Evolutionary conservation across 2,113 vertebrate species (phyloP).

Genomic region (Scopus umbretta): DNA sequence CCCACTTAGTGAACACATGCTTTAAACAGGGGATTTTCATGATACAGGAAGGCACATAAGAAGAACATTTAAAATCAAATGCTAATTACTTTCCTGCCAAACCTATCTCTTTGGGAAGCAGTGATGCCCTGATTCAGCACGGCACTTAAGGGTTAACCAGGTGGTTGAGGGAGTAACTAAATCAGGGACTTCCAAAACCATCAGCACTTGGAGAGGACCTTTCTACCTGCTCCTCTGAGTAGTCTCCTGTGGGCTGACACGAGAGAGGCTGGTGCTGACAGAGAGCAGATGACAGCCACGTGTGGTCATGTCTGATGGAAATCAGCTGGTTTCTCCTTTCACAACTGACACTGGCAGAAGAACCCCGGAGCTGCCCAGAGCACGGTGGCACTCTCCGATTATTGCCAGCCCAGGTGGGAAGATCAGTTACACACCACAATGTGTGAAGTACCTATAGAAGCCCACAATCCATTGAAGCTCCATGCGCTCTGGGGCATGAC

Average conservation of each 20-base stretch:
- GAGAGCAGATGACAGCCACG: not conserved
- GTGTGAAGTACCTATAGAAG: not conserved
- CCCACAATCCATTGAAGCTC: not conserved
- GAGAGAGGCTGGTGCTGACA: not conserved
- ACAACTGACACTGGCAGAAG: rapidly evolving
- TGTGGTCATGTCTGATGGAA: not conserved
- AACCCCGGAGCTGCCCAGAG: rapidly evolving
- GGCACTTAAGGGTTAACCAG: not conserved
- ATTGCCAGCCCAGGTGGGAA: not conserved
- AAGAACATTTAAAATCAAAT: not conserved
- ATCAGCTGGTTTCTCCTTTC: not conserved
- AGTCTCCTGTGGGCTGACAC: rapidly evolving
- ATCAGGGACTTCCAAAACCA: not conserved
- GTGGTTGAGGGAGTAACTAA: not conserved
- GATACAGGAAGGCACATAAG: not conserved
- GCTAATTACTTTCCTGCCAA: not conserved
- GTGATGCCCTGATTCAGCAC: not conserved
- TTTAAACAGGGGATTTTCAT: not conserved
- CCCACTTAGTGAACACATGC: not conserved
- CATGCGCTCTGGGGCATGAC: not conserved
- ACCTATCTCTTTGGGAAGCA: not conserved
- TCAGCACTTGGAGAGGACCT: not conserved
- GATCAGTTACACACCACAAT: rapidly evolving
- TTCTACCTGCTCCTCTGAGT: not conserved
- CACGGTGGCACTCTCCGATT: not conserved